Evolutionary conservation across 2,797 vertebrate species (phyloP).

Genomic region (Sebastes elongatus): DNA sequence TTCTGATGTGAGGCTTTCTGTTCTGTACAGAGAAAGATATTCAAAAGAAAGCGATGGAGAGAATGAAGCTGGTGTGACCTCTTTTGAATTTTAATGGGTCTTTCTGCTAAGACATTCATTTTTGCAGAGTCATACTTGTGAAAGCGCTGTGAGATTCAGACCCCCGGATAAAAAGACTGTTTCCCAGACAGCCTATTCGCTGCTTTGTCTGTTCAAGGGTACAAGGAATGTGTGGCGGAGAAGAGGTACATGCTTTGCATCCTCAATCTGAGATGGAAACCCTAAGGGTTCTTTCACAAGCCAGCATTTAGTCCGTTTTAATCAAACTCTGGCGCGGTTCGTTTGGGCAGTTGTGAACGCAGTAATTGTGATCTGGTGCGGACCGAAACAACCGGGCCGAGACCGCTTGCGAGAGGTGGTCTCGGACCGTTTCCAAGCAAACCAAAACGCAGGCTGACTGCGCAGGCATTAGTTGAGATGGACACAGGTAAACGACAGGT

Average conservation of each 20-base stretch:
- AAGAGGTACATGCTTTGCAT: constrained; percentile 33
- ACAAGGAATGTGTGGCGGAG: not conserved
- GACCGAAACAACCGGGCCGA: too few relatives aligned
- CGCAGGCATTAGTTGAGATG: too few relatives aligned
- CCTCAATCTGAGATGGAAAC: constrained; percentile 4
- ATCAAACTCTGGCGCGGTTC: too few relatives aligned
- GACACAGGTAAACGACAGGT: too few relatives aligned
- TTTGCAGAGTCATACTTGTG: constrained; percentile 66
- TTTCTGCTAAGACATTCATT: constrained; percentile 37
- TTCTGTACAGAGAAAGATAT: not conserved
- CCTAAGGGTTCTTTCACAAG: too few relatives aligned
- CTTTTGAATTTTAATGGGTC: constrained; percentile 47
- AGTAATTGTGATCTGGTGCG: too few relatives aligned
- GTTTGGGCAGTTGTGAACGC: too few relatives aligned
- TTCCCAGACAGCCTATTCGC: constrained; percentile 24
- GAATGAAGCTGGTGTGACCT: constrained; percentile 4
- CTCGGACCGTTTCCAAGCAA: too few relatives aligned
- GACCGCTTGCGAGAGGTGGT: too few relatives aligned
- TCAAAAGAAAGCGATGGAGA: not conserved
- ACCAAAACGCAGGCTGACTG: too few relatives aligned
- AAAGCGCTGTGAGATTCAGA: constrained; percentile 36
- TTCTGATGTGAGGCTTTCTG: not conserved
- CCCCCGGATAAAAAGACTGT: constrained; percentile 6
- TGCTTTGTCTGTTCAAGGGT: constrained; percentile 41
- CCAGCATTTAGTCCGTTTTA: too few relatives aligned